These are phyloP conservation scores for Octomys mimax DNA, from an alignment of 2,797 vertebrate genomes.

Conservation along the genomic window DNA sequence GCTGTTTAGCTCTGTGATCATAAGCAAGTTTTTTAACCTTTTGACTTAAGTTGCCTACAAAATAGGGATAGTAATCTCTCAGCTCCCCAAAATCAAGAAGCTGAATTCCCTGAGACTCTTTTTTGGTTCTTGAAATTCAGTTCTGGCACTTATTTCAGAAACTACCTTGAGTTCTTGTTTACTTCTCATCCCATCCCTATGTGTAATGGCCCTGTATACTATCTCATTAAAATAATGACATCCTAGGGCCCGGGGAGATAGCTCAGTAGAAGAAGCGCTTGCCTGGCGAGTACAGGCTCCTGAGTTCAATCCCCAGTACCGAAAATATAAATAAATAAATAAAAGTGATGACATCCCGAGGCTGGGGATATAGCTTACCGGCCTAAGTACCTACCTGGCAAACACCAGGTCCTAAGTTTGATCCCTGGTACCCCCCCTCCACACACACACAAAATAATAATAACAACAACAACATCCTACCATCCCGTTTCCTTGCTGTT, in stretches of 20 bases:
- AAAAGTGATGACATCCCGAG: too few relatives aligned
- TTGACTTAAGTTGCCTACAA: background rate
- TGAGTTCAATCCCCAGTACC: too few relatives aligned
- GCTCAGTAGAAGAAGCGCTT: too few relatives aligned
- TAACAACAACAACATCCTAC: background rate
- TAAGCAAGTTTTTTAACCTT: background rate
- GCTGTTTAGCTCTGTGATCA: background rate
- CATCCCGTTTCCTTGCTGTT: background rate
- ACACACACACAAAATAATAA: too few relatives aligned
- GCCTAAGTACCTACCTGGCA: too few relatives aligned
- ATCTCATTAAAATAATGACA: background rate
- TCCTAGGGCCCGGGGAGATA: too few relatives aligned
- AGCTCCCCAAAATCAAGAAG: background rate
- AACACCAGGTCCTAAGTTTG: too few relatives aligned
- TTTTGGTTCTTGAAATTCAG: background rate
- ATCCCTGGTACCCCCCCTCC: too few relatives aligned
- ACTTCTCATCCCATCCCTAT: background rate
- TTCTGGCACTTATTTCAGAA: background rate
- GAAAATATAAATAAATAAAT: too few relatives aligned
- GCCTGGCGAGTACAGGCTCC: too few relatives aligned
- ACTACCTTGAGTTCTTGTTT: background rate
- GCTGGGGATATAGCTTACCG: too few relatives aligned
- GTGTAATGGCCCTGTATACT: background rate
- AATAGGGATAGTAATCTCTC: background rate
- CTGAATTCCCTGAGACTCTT: background rate